These are phyloP conservation scores for Scarus forsteni DNA, from an alignment of 2,797 vertebrate genomes.

Conservation along the genomic window DNA sequence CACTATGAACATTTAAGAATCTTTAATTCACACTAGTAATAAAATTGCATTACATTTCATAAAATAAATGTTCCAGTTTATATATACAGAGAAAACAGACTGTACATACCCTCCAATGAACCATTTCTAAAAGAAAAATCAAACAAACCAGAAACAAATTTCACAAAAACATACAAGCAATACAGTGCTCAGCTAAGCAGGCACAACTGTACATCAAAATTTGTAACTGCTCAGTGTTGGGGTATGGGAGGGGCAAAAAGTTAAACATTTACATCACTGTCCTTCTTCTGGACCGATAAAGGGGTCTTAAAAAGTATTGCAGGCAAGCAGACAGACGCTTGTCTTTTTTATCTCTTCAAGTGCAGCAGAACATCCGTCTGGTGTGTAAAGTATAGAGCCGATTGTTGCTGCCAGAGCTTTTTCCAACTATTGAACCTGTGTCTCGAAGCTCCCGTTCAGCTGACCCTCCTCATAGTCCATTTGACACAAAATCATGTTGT, in stretches of 20 bases:
- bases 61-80: slow-evolving; percentile 99
- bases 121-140: slow-evolving; percentile 84
- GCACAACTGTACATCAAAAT: slow-evolving; percentile 96
- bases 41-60: slow-evolving; percentile 99
- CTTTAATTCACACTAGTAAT: slow-evolving; percentile 99
- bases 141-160: slow-evolving; percentile 86
- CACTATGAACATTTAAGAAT: slow-evolving; percentile 97
- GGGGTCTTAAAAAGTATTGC: slow-evolving; percentile 94
- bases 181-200: slow-evolving; percentile 97
- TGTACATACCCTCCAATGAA: slow-evolving; percentile 97
- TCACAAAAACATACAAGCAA: slow-evolving; percentile 98
- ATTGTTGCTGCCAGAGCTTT: slow-evolving; percentile 76
- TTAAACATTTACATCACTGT: slow-evolving; percentile 93
- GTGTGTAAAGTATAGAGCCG: slow-evolving; percentile 75
- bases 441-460: slow-evolving; percentile 98
- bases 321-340: slow-evolving; percentile 93
- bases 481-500: slow-evolving; percentile 99
- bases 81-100: slow-evolving; percentile 99
- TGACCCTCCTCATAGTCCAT: slow-evolving; percentile 99
- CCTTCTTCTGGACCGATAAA: slow-evolving; percentile 91
- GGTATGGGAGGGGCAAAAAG: slow-evolving; percentile 85
- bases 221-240: slow-evolving; percentile 95
- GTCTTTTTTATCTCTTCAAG: slow-evolving; percentile 77
- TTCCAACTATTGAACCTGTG: slow-evolving; percentile 95
- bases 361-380: slow-evolving; percentile 87